phyloP scores from a whole-genome alignment of 2,888 invertebrate species.

The Craniophora ligustri region DNA sequence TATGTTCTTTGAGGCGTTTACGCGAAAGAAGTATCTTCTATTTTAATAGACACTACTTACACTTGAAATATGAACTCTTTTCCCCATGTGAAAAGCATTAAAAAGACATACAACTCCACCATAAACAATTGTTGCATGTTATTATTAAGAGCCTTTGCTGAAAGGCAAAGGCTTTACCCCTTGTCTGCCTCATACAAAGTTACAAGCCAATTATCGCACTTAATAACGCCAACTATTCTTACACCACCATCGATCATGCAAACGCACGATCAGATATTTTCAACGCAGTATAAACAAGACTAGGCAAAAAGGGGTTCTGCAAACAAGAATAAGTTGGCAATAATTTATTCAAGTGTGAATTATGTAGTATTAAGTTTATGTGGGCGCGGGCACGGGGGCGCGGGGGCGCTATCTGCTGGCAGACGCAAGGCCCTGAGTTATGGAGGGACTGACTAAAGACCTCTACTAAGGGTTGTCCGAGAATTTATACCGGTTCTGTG shows the following conservation, averaged over 20 bases:
- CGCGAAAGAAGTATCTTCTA: too few species aligned
- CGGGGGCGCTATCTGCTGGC: constrained; percentile 63
- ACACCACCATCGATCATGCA: constrained; percentile 45
- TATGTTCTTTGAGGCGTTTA: too few species aligned
- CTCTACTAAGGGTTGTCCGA: constrained; percentile 52
- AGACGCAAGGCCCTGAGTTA: constrained; percentile 57
- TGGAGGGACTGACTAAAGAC: constrained; percentile 52
- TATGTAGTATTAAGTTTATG: constrained; percentile 83
- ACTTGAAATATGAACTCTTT: too few species aligned
- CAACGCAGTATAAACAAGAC: constrained; percentile 62
- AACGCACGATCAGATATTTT: constrained; percentile 53
- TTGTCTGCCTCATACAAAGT: constrained; percentile 22
- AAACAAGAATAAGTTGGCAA: constrained; percentile 79
- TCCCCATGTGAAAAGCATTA: too few species aligned
- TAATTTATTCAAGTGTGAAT: constrained; percentile 83
- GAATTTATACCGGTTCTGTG: constrained; percentile 45
- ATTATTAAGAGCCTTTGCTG: too few species aligned
- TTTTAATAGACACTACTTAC: too few species aligned
- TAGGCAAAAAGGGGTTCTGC: constrained; percentile 72
- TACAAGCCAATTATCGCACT: constrained; percentile 36
- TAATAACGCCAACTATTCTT: constrained; percentile 42
- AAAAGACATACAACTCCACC: constrained; percentile 22
- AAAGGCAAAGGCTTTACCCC: too few species aligned
- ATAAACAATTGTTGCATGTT: too few species aligned
- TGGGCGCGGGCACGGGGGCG: constrained; percentile 66